A percentile compares a stretch with the other conserved stretches of the same genome.
Evolutionary conservation across 2,113 vertebrate species (phyloP).

Genomic region (Melanocharis versteri): DNA sequence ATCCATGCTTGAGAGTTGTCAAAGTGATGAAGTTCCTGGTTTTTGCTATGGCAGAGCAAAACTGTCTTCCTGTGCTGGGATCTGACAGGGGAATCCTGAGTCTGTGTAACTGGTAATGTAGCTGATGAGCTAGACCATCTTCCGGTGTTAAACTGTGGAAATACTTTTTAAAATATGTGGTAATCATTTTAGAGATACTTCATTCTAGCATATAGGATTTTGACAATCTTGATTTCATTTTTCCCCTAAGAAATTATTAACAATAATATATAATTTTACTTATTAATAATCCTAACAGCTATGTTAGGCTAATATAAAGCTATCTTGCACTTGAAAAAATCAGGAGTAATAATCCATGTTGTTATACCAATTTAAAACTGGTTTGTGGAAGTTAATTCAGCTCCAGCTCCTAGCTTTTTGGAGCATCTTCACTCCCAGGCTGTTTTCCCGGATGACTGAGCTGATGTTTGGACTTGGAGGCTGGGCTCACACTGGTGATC

Average conservation of each 20-base stretch:
- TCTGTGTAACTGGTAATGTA: not conserved
- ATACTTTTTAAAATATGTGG: not conserved
- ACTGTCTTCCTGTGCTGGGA: not conserved
- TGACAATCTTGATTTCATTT: not conserved
- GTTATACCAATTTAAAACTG: not conserved
- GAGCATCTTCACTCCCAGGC: not conserved
- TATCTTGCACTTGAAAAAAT: not conserved
- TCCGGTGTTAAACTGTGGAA: not conserved
- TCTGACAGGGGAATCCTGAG: not conserved
- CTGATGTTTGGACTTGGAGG: not conserved
- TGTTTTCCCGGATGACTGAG: not conserved
- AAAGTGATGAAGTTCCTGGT: not conserved
- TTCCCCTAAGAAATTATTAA: not conserved
- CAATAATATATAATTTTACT: not conserved
- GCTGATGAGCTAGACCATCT: not conserved
- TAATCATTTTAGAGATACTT: not conserved
- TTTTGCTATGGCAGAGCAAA: not conserved
- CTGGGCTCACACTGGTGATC: not conserved
- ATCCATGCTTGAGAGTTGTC: not conserved
- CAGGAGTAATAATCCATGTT: not conserved
- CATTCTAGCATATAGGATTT: not conserved
- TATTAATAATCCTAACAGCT: not conserved
- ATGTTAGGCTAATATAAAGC: not conserved
- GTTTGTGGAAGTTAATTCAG: not conserved
- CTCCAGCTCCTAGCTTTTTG: not conserved